Percentiles rank a stretch among this genome's conserved stretches.
phyloP scores from a whole-genome alignment of 1,140 invertebrate genomes.

The Yoshiicerus persimilis region DNA sequence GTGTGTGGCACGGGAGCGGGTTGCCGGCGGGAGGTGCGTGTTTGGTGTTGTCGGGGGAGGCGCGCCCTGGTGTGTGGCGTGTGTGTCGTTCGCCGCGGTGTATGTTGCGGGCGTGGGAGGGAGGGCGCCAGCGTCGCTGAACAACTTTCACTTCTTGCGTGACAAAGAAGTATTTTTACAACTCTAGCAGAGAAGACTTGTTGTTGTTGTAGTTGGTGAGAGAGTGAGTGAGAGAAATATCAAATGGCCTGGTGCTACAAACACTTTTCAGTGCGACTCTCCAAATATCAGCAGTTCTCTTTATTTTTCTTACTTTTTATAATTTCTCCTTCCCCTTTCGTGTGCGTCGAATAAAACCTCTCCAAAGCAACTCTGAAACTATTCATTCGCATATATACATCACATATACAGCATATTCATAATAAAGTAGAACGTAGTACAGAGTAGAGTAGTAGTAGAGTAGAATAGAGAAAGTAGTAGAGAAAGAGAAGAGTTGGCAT shows the following conservation, averaged over 20 bases:
- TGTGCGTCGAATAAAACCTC: neutral
- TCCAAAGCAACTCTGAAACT: too few species aligned
- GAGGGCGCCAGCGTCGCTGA: neutral
- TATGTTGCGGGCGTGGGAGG: neutral
- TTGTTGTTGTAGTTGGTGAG: neutral
- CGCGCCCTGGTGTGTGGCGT: slow-evolving; percentile 73
- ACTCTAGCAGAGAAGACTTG: neutral
- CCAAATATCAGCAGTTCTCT: neutral
- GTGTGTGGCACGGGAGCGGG: slow-evolving; percentile 82
- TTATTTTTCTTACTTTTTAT: neutral
- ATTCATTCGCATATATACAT: too few species aligned
- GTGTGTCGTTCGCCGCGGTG: slow-evolving; percentile 64
- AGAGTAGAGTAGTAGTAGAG: neutral
- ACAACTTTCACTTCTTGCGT: neutral
- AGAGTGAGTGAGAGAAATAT: too few species aligned
- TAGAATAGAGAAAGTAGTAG: neutral
- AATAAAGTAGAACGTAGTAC: too few species aligned
- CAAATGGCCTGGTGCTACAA: neutral
- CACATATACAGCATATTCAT: too few species aligned
- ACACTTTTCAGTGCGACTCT: too few species aligned
- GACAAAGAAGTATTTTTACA: neutral
- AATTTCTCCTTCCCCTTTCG: neutral
- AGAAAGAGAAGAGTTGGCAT: neutral
- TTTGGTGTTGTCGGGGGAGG: slow-evolving; percentile 62
- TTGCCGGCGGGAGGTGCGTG: slow-evolving; percentile 79